Evolutionary conservation across 2,113 vertebrate genomes (phyloP).

Genomic region (Siphamia tubifer): DNA sequence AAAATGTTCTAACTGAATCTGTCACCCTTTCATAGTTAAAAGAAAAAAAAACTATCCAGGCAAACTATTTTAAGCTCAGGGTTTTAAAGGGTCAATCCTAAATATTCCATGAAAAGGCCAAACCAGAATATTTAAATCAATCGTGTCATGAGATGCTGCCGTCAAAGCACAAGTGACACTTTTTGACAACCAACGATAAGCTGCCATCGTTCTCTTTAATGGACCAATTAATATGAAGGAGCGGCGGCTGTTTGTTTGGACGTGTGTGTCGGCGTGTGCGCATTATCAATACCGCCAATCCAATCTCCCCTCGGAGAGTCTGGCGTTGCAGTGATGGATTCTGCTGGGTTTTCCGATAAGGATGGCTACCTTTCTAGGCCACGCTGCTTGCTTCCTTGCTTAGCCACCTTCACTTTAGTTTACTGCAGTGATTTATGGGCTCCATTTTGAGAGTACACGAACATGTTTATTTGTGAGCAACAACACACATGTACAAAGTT

Average conservation of each 20-base stretch:
- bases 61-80: too few species aligned
- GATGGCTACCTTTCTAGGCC: conserved; percentile 77
- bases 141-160: conserved; percentile 44
- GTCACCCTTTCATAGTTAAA: too few species aligned
- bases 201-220: conserved; percentile 69
- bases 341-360: conserved; percentile 55
- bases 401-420: conserved; percentile 57
- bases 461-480: conserved; percentile 34
- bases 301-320: conserved; percentile 56
- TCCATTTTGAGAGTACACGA: conserved; percentile 58
- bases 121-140: conserved; percentile 59
- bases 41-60: too few species aligned
- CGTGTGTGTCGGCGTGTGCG: not conserved
- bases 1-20: too few species aligned
- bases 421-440: conserved; percentile 71
- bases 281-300: conserved; percentile 23
- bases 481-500: conserved; percentile 6
- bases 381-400: conserved; percentile 59
- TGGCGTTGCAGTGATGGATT: conserved; percentile 67
- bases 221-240: conserved; percentile 69
- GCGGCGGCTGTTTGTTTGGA: conserved; percentile 1
- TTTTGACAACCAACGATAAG: conserved; percentile 60
- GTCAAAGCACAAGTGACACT: conserved; percentile 49
- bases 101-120: conserved; percentile 3
- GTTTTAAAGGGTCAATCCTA: too few species aligned